Evolutionary conservation across 2,113 vertebrate genomes (phyloP).

Genomic region (Microtus montanus): DNA sequence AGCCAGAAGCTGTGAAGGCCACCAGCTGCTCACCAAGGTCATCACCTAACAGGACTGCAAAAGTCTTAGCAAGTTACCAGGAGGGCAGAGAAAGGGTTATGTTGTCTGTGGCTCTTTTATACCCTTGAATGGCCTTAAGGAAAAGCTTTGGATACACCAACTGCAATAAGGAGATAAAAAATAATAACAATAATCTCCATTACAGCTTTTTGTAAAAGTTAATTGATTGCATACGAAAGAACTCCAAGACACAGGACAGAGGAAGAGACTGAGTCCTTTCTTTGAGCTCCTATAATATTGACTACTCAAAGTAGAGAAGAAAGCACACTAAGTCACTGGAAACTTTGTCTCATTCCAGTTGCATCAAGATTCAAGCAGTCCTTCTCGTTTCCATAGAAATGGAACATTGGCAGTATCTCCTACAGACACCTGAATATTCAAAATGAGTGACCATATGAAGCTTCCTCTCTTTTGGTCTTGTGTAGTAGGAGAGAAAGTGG

Average conservation of each 20-base stretch:
- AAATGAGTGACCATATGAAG: background rate
- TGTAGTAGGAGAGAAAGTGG: no score
- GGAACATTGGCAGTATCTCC: background rate
- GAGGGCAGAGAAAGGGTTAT: background rate
- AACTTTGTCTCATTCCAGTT: constrained; percentile 33
- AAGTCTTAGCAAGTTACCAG: background rate
- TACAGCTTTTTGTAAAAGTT: constrained; percentile 1
- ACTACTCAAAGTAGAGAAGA: background rate
- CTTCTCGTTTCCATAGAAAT: constrained; percentile 11
- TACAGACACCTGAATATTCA: background rate
- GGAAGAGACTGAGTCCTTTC: background rate
- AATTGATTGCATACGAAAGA: constrained; percentile 1
- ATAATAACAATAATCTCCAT: constrained; percentile 11
- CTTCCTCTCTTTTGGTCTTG: background rate
- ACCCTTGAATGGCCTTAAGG: background rate
- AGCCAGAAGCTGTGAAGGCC: background rate
- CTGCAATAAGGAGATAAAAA: background rate
- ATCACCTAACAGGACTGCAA: accelerated
- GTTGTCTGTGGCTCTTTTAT: background rate
- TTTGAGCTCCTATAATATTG: constrained; percentile 18
- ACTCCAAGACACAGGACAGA: background rate
- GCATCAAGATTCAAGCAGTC: constrained; percentile 18
- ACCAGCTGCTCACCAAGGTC: background rate
- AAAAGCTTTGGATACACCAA: constrained; percentile 15
- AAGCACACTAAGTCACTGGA: background rate